Base-by-base conservation (phyloP, 2,113 vertebrate species). In the Lagenorhynchus albirostris region DNA sequence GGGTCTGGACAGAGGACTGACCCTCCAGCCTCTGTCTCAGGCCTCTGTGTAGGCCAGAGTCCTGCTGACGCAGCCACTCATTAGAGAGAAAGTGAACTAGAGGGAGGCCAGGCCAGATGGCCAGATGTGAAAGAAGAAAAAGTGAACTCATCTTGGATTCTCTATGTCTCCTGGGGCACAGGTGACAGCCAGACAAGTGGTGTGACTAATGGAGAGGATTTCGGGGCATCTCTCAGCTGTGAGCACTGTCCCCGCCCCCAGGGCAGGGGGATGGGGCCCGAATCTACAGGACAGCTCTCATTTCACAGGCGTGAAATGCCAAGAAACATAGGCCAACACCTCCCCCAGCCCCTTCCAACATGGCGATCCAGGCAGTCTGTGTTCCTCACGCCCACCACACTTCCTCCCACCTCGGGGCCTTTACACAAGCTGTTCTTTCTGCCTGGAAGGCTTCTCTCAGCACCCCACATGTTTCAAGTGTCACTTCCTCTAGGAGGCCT, bases 91-190 rank as follows among this genome's bases (percentile, higher is more conserved):
- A 80, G 65, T 74, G 41, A 77, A 76, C 74, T 13, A 77, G 31
- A 7, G 4, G 65, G 83, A 92, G 68, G 50, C 63, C 71, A 58
- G 62, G 74, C 41, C 83, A 87, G 87, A 71, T 12, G 70, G 67
- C 80, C 38, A 91, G 50, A 67, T 65, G 38, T 1, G 53, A 50
- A 81, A 96, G 91, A 36, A 97, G 81, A 60, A 87, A 91, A 91
- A 85, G 67, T 86, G 33, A 93, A 82, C 60, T 92, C 80, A 62
- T 84, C 93, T 91, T 81, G 82, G 86, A 80, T 91, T 91, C 29
- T 81, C 33, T 81, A 0, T 62, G 91, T 95, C 92, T 97, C 77
- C 29, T 38, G 31, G 63, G 67, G 65, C 88, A 60, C 3, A 91
- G 70, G 71, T 88, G 73, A 68, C 10, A 74, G 92, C 13, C 41